Evolutionary conservation across 2,888 invertebrate species (phyloP), one percentile per base, ranked within the genome.

Genomic region (Adineta ricciae): DNA sequence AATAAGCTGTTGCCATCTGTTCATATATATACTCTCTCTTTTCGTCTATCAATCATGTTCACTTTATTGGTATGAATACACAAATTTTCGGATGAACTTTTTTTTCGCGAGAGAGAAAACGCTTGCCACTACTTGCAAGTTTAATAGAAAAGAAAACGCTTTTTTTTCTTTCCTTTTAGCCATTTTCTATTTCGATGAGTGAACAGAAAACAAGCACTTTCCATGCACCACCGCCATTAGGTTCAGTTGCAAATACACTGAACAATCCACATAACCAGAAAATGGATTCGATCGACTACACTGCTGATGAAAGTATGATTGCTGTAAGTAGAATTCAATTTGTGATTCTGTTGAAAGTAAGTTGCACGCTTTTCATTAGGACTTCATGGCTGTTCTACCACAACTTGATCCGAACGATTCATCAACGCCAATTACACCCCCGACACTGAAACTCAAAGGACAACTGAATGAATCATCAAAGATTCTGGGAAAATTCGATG

Each of bases 321-420:
- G 64, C 64, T 64, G 64, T 64, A 64, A 64, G 64, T 64, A 32
- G 7, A 32, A 16, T 5, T 14, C 4, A 64, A 32, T 9, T n/a
- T 27, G 14, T n/a, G 9, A 11, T n/a, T 56, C 14, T 50, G 14
- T 19, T 50, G 3, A 19, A 50, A 16, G 14, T 50, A 16, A 3
- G 14, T 19, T 50, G 14, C 5, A 16, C 2, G 19, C 14, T 19
- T 16, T 50, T 16, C 9, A 56, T 9, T 27, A 64, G 64, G 78
- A 78, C 14, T 78, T 78, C n/a, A 78, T 78, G 78, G 78, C 78
- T 24, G 78, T 78, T 41, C n/a, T 78, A 78, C 78, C 78, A 41
- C 78, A 78, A 78, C 41, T 78, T 41, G 78, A 78, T 78, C 78
- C 78, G 11, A 41, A 41, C 41, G 78, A 78, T 78, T 41, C 41